Percentiles rank a stretch among this genome's conserved stretches.
Conservation (phyloP, 2,113 vertebrate species). For the Platysternon megacephalum region DNA sequence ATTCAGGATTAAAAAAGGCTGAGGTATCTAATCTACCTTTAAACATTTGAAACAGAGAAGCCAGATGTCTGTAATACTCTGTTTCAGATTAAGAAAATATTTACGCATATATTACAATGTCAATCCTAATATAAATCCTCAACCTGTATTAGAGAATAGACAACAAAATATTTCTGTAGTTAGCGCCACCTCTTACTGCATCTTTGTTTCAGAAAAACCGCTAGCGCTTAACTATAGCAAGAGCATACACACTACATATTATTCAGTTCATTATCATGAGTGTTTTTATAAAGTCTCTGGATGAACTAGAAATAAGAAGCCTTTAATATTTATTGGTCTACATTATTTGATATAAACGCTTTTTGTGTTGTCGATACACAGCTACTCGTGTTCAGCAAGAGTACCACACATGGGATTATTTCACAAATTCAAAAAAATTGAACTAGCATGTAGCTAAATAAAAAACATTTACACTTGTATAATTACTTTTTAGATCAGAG, state of each 20-base stretch:
- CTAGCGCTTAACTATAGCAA: neutral
- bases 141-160: neutral
- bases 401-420: neutral
- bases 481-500: neutral
- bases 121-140: rapidly evolving
- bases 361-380: neutral
- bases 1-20: neutral
- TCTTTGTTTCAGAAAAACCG: neutral
- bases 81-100: neutral
- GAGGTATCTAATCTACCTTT: slow-evolving; percentile 12
- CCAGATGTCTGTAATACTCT: slow-evolving; percentile 22
- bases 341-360: neutral
- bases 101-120: rapidly evolving
- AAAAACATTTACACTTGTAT: rapidly evolving
- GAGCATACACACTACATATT: rapidly evolving
- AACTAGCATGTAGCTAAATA: neutral
- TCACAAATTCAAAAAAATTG: neutral
- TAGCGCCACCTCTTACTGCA: neutral
- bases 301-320: neutral
- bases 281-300: neutral
- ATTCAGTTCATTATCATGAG: neutral
- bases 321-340: neutral
- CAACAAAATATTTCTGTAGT: neutral
- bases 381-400: neutral
- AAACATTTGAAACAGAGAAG: slow-evolving; percentile 21